These are phyloP conservation scores for Lepidotrigona ventralis DNA, from an alignment of 1,140 invertebrate species.

Conservation along the genomic window DNA sequence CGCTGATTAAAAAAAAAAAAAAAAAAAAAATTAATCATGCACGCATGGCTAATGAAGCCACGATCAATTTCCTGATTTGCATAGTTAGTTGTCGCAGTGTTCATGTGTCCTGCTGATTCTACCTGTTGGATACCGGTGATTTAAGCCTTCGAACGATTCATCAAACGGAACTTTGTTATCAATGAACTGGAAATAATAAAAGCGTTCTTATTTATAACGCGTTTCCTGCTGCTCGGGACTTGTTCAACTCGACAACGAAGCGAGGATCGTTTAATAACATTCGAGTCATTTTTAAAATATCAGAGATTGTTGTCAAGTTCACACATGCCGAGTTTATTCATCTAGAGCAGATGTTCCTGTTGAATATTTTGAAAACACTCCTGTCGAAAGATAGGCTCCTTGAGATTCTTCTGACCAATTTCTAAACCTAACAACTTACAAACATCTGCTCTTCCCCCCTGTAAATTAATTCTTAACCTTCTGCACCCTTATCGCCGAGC, in stretches of 20 bases:
- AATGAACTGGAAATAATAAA: conserved; percentile 26
- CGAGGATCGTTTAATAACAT: not conserved
- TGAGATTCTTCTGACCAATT: not conserved
- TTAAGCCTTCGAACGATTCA: conserved; percentile 29
- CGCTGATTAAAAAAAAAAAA: not conserved
- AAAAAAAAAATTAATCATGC: conserved; percentile 30
- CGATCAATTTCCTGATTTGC: conserved; percentile 40
- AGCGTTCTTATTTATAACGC: conserved; percentile 12
- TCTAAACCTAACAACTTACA: not conserved
- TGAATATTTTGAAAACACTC: not conserved
- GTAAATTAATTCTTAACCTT: not conserved
- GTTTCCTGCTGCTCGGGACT: conserved; percentile 9
- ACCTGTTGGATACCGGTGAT: conserved; percentile 18
- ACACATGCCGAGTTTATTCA: not conserved
- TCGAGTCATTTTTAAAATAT: too few species aligned
- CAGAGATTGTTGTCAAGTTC: not conserved
- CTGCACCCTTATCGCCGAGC: not conserved
- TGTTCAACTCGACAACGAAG: not conserved
- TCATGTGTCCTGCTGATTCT: conserved; percentile 13
- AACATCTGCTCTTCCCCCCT: not conserved
- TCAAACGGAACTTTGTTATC: conserved; percentile 48
- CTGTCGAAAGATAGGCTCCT: not conserved
- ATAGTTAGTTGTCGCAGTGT: conserved; percentile 19
- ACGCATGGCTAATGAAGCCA: conserved; percentile 53
- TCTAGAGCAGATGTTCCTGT: not conserved